These are phyloP conservation scores for Trachythela sp. DNA, from an alignment of 64 coral and sea anemone species.

Conservation along the genomic window DNA sequence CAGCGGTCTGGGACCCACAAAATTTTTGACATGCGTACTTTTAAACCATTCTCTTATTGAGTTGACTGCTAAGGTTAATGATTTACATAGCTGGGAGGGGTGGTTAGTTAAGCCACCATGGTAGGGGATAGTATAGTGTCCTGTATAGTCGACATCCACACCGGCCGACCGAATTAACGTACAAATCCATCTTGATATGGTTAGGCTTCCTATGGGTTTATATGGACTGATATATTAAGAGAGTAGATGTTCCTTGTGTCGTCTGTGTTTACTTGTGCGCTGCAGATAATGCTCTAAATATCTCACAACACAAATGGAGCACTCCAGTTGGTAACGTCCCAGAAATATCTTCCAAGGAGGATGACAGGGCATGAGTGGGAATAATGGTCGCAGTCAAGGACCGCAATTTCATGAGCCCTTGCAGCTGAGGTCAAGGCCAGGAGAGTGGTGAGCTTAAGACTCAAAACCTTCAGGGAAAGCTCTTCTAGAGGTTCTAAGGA, in stretches of 20 bases:
- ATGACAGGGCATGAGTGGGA: not conserved
- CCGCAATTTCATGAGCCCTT: conserved; percentile 2
- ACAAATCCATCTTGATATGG: conserved; percentile 13
- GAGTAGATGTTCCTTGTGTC: not conserved
- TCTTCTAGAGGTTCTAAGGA: not conserved
- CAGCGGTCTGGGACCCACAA: conserved; percentile 20
- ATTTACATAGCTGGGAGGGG: not conserved
- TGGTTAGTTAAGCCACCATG: not conserved
- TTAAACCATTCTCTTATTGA: conserved; percentile 19
- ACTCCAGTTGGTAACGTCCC: not conserved
- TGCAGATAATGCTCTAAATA: not conserved
- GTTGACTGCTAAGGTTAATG: conserved; percentile 7
- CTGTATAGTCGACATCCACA: not conserved
- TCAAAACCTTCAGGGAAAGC: not conserved
- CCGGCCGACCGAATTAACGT: not conserved
- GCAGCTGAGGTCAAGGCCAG: not conserved
- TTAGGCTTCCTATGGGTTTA: not conserved
- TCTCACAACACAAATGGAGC: not conserved
- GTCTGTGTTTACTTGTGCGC: not conserved
- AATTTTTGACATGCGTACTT: conserved; percentile 6
- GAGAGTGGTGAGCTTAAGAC: not conserved
- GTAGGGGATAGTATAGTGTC: not conserved
- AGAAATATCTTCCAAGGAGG: not conserved
- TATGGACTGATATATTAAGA: not conserved
- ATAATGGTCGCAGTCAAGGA: not conserved